Evolutionary conservation across 2,113 vertebrate genomes (phyloP), one percentile per base, ranked within the genome.

Genomic region (Erythrolamprus reginae): DNA sequence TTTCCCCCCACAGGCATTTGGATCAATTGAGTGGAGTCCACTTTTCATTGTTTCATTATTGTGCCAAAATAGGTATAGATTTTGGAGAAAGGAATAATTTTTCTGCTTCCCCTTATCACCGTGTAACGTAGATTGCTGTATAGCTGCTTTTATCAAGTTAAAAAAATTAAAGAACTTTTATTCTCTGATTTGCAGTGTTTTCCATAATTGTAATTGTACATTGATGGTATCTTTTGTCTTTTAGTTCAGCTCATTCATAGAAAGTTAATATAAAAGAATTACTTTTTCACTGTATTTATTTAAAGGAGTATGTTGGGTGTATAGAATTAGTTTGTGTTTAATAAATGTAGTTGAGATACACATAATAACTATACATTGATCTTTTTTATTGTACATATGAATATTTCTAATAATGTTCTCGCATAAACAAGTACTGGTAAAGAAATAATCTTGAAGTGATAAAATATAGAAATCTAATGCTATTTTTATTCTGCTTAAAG

Each of bases 21-120:
- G 70, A 0, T 77, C 70, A 77, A 42, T 77, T 77, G 70, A 38
- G 61, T 65, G 28, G 28, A 17, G 2, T 42, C 33, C 7, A 21
- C 33, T 42, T 77, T 77, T 77, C 3, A 42, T 77, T 21, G 70
- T 38, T 38, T 42, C 33, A 77, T 77, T 77, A 42, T 77, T 47
- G 45, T 83, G 82, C 24, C 48, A 87, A 87, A 15, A 24, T 4
- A 96, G 92, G 92, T 84, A 93, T 89, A 89, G 23, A 23, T 2
- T 94, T 89, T 90, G 93, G 83, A 89, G 93, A 90, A 51, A 93
- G 84, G 85, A 45, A 21, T 86, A 65, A 70, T 58, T 26, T 87
- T 13, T 56, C 23, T 26, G 13, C 58, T 88, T 87, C 15, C 28
- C 17, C 23, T 24, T 26, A 87, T 58, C 26, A 87, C 24, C 42